Evolutionary conservation across 2,888 invertebrate genomes (phyloP).

Genomic region (Germaria angustata): DNA sequence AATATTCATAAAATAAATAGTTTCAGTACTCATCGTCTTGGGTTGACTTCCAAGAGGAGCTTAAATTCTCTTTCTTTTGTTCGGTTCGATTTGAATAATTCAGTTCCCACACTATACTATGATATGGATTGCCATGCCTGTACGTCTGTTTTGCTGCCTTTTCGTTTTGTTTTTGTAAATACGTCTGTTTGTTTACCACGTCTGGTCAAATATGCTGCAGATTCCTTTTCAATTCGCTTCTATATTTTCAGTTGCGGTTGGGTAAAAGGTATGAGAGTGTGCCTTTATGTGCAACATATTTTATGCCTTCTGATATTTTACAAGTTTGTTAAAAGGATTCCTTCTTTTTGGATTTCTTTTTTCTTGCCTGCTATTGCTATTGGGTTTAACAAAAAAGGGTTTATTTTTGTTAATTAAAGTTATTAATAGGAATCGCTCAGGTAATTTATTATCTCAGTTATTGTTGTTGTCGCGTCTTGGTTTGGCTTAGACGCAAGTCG

Average conservation of each 20-base stretch:
- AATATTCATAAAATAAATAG: slow-evolving; percentile 44
- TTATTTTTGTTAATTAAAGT: slow-evolving; percentile 75
- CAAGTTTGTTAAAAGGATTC: slow-evolving; percentile 56
- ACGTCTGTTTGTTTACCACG: slow-evolving; percentile 20
- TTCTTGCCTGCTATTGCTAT: slow-evolving; percentile 26
- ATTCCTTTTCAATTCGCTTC: slow-evolving; percentile 20
- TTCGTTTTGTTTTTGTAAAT: not conserved
- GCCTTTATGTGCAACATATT: slow-evolving; percentile 54
- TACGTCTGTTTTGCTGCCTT: slow-evolving; percentile 24
- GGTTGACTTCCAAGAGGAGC: slow-evolving; percentile 24
- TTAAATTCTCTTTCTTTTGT: slow-evolving; percentile 35
- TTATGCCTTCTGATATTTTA: slow-evolving; percentile 41
- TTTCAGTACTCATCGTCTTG: slow-evolving; percentile 8
- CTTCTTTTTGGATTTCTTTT: slow-evolving; percentile 19
- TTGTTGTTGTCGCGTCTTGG: not conserved
- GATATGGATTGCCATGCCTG: not conserved
- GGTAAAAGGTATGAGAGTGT: slow-evolving; percentile 1
- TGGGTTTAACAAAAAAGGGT: slow-evolving; percentile 32
- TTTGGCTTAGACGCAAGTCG: slow-evolving; percentile 12
- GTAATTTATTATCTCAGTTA: slow-evolving; percentile 63
- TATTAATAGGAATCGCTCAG: slow-evolving; percentile 74
- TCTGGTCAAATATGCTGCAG: slow-evolving; percentile 45
- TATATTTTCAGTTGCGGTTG: slow-evolving; percentile 2
- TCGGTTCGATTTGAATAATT: slow-evolving; percentile 76
- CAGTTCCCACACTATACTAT: slow-evolving; percentile 75